A percentile compares a stretch with the other conserved stretches of the same genome.
These are phyloP conservation scores for Caenorhabditis sp. DNA, from an alignment of 2,888 invertebrate genomes.

Conservation along the genomic window DNA sequence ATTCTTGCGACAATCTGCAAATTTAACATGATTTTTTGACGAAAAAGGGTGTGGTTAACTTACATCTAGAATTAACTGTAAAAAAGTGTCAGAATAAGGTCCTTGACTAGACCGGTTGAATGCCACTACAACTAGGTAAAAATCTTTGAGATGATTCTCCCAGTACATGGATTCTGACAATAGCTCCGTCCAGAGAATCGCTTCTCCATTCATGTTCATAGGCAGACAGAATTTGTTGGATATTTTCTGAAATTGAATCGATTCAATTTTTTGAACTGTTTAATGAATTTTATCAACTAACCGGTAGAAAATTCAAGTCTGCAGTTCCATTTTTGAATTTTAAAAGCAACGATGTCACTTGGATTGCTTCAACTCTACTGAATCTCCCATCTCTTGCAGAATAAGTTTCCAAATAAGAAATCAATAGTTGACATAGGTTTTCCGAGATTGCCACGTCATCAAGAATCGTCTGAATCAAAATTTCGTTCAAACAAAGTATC, in stretches of 20 bases:
- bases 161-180: constrained; percentile 32
- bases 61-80: constrained; percentile 42
- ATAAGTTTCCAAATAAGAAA: constrained; percentile 11
- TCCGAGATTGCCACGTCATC: neutral
- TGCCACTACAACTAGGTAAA: constrained; percentile 25
- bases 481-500: too few relatives aligned
- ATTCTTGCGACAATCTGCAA: constrained; percentile 38
- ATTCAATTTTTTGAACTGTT: neutral
- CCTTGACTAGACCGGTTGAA: constrained; percentile 31
- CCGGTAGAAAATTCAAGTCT: neutral
- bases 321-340: neutral
- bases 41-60: too few relatives aligned
- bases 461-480: constrained; percentile 4
- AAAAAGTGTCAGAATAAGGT: constrained; percentile 15
- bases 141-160: constrained; percentile 40
- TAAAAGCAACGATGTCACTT: constrained; percentile 30
- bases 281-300: constrained; percentile 2
- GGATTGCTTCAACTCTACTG: constrained; percentile 21
- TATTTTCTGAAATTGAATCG: neutral
- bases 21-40: too few relatives aligned
- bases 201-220: constrained; percentile 20
- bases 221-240: neutral
- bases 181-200: constrained; percentile 6
- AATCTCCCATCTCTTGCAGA: constrained; percentile 16
- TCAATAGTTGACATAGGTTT: neutral